A percentile compares a stretch with the other conserved stretches of the same genome.
These are phyloP conservation scores for Monochamus alternatus DNA, from an alignment of 2,888 invertebrate genomes.

Conservation along the genomic window DNA sequence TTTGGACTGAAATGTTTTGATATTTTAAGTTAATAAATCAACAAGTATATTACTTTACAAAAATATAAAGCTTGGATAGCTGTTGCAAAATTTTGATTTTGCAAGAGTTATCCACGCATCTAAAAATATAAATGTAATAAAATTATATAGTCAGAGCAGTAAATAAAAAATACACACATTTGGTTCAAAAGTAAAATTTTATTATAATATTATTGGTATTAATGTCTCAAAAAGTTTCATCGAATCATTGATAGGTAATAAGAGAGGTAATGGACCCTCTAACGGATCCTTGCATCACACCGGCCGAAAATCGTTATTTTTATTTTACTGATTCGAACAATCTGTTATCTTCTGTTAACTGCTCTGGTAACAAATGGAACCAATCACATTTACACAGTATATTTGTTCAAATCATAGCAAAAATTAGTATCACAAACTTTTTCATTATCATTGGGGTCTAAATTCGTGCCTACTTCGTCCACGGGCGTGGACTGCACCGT, in stretches of 20 bases:
- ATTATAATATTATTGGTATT: too few relatives aligned
- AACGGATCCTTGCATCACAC: not conserved
- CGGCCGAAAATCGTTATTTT: too few relatives aligned
- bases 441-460: slow-evolving; percentile 43
- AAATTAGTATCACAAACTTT: slow-evolving; percentile 47
- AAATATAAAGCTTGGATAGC: slow-evolving; percentile 28
- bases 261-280: not conserved
- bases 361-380: slow-evolving; percentile 4
- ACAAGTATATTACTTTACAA: slow-evolving; percentile 19
- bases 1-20: not conserved
- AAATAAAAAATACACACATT: not conserved
- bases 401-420: slow-evolving; percentile 40
- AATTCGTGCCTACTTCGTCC: slow-evolving; percentile 27
- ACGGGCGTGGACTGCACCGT: slow-evolving; percentile 51
- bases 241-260: too few relatives aligned
- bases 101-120: slow-evolving; percentile 11
- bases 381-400: slow-evolving; percentile 41
- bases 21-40: slow-evolving; percentile 9
- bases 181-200: not conserved
- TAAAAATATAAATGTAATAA: slow-evolving; percentile 2
- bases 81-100: not conserved
- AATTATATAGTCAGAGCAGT: not conserved
- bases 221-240: too few relatives aligned
- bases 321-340: not conserved
- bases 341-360: not conserved